Percentiles rank a stretch among this genome's conserved stretches.
Evolutionary conservation across 2,888 invertebrate species (phyloP).

Genomic region (Ichneumoninae sp.): DNA sequence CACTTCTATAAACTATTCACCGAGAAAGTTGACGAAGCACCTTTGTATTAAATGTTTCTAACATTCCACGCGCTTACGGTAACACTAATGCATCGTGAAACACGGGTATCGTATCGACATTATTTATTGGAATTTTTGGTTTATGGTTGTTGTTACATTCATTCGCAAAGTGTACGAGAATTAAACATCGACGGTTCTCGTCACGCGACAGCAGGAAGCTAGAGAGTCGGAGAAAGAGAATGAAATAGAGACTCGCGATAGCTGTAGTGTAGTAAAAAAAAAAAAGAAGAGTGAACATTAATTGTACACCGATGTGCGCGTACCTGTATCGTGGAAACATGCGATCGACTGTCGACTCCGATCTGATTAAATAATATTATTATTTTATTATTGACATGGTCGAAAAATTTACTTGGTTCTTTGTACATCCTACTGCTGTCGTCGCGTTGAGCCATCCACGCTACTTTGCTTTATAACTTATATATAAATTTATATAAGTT

Average conservation of each 20-base stretch:
- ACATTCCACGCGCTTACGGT: slow-evolving; percentile 77
- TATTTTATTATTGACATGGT: slow-evolving; percentile 59
- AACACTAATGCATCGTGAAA: slow-evolving; percentile 70
- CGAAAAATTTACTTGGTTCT: slow-evolving; percentile 45
- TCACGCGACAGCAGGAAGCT: slow-evolving; percentile 49
- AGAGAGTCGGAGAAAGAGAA: slow-evolving; percentile 26
- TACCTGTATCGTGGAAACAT: slow-evolving; percentile 51
- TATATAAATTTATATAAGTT: neutral
- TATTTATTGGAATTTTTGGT: slow-evolving; percentile 72
- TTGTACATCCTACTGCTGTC: slow-evolving; percentile 46
- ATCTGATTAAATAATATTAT: slow-evolving; percentile 51
- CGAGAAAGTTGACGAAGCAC: slow-evolving; percentile 41
- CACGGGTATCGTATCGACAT: slow-evolving; percentile 68
- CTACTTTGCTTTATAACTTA: slow-evolving; percentile 43
- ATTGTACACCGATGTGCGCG: slow-evolving; percentile 31
- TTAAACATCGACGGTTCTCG: slow-evolving; percentile 42
- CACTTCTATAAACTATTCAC: slow-evolving; percentile 51
- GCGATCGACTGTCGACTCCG: slow-evolving; percentile 56
- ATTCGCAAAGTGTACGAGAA: slow-evolving; percentile 70
- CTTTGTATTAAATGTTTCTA: slow-evolving; percentile 70
- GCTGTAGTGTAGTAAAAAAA: slow-evolving; percentile 25
- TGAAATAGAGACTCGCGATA: slow-evolving; percentile 24
- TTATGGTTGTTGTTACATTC: slow-evolving; percentile 53
- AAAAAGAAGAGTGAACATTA: slow-evolving; percentile 30
- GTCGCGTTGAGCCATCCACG: slow-evolving; percentile 26